A percentile compares a stretch with the other conserved stretches of the same genome.
Conservation (phyloP, 2,797 vertebrate genomes). For the Gallirallus australis region DNA sequence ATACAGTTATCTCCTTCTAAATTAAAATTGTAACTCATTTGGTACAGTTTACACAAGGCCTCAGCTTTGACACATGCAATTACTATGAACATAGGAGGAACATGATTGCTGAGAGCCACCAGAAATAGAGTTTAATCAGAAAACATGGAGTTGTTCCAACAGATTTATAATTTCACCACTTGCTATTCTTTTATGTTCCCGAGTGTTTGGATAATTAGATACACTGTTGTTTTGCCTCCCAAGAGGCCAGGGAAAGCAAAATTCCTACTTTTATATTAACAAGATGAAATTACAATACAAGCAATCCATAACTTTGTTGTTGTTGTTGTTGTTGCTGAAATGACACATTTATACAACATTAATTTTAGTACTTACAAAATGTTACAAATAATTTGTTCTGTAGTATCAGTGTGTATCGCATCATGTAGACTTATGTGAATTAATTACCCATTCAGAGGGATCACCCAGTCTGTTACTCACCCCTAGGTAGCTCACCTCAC, state of each 20-base stretch:
- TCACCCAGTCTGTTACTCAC: neutral
- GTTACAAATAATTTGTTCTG: slow-evolving; percentile 75
- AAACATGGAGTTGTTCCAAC: slow-evolving; percentile 81
- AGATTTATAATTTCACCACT: slow-evolving; percentile 83
- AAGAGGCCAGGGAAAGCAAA: slow-evolving; percentile 77
- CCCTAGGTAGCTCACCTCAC: neutral
- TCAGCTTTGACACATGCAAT: slow-evolving; percentile 90
- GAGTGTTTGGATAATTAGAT: slow-evolving; percentile 84
- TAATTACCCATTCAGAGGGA: slow-evolving; percentile 73
- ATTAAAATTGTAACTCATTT: slow-evolving; percentile 88
- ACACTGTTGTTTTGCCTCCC: slow-evolving; percentile 77
- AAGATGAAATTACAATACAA: slow-evolving; percentile 82
- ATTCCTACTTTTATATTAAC: slow-evolving; percentile 81
- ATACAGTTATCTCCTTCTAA: slow-evolving; percentile 85
- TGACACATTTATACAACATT: slow-evolving; percentile 80
- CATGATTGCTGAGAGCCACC: slow-evolving; percentile 84
- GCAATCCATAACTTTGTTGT: slow-evolving; percentile 75
- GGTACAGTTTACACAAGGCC: slow-evolving; percentile 81
- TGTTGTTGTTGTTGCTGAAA: neutral
- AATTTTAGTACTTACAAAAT: slow-evolving; percentile 80
- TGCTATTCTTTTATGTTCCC: slow-evolving; percentile 82
- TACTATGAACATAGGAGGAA: slow-evolving; percentile 82
- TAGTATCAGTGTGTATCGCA: slow-evolving; percentile 29
- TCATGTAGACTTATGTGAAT: slow-evolving; percentile 59
- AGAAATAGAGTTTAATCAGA: slow-evolving; percentile 87